Evolutionary conservation across 2,888 invertebrate species (phyloP).

Genomic region (Miltochrista miniata): DNA sequence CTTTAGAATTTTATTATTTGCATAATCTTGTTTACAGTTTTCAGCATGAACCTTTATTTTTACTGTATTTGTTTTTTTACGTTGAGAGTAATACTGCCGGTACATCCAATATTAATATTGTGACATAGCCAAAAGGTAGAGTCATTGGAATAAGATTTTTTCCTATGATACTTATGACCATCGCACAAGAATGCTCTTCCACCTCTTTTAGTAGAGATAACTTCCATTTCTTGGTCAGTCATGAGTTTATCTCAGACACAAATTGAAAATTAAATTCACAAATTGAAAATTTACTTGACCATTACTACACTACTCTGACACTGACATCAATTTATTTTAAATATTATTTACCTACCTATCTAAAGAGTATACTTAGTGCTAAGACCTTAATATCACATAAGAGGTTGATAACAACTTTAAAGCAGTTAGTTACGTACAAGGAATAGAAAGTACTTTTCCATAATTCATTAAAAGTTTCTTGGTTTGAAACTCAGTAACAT

Average conservation of each 20-base stretch:
- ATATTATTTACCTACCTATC: no score
- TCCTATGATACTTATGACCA: background rate
- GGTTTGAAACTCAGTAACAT: no score
- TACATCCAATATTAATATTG: background rate
- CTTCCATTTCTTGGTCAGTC: background rate
- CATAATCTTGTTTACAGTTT: background rate
- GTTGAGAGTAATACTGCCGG: background rate
- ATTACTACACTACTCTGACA: no score
- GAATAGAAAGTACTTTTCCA: no score
- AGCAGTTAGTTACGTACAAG: no score
- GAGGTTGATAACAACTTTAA: no score
- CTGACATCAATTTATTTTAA: no score
- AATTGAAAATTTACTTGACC: no score
- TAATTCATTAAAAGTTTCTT: no score
- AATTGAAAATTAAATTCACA: no score
- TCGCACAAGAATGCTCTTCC: background rate
- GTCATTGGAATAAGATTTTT: background rate
- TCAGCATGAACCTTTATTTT: background rate
- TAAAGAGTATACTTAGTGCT: background rate
- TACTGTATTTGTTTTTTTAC: conserved; percentile 1
- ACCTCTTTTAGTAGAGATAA: background rate
- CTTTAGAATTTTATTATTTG: background rate
- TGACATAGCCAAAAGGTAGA: background rate
- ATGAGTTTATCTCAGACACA: no score
- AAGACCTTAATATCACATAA: no score